These are phyloP conservation scores for Sphyrna mokarran DNA, from an alignment of 2,113 vertebrate genomes.

Conservation along the genomic window DNA sequence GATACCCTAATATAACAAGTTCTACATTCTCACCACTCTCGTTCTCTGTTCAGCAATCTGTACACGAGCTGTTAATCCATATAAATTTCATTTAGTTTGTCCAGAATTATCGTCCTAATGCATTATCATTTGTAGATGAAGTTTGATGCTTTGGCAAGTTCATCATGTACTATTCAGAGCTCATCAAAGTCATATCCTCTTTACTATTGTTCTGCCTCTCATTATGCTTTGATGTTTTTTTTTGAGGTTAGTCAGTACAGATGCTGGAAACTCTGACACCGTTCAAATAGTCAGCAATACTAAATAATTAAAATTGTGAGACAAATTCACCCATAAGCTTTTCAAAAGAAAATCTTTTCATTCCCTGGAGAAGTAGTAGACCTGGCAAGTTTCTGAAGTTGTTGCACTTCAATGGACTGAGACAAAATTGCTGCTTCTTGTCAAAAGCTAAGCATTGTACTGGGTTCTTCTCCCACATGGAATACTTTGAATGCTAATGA, in stretches of 20 bases:
- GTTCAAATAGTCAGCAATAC: neutral
- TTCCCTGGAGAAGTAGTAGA: neutral
- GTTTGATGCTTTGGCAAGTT: neutral
- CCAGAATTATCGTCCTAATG: neutral
- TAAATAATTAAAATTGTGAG: too few species aligned
- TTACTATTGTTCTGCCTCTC: neutral
- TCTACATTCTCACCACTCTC: too few species aligned
- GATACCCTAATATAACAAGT: too few species aligned
- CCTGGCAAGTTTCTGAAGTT: neutral
- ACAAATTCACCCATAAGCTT: neutral
- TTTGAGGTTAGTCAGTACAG: neutral
- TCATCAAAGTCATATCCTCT: neutral
- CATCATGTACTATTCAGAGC: neutral
- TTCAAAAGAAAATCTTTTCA: neutral
- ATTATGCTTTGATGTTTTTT: neutral
- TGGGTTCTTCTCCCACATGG: neutral
- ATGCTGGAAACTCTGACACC: neutral
- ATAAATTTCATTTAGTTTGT: neutral
- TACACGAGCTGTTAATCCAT: too few species aligned
- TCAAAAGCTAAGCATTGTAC: neutral
- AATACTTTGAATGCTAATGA: neutral
- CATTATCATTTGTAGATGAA: neutral
- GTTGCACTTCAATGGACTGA: neutral
- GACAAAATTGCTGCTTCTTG: neutral
- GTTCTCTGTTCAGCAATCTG: neutral